These are phyloP conservation scores for Ondatra zibethicus DNA, from an alignment of 2,113 vertebrate species.

Conservation along the genomic window DNA sequence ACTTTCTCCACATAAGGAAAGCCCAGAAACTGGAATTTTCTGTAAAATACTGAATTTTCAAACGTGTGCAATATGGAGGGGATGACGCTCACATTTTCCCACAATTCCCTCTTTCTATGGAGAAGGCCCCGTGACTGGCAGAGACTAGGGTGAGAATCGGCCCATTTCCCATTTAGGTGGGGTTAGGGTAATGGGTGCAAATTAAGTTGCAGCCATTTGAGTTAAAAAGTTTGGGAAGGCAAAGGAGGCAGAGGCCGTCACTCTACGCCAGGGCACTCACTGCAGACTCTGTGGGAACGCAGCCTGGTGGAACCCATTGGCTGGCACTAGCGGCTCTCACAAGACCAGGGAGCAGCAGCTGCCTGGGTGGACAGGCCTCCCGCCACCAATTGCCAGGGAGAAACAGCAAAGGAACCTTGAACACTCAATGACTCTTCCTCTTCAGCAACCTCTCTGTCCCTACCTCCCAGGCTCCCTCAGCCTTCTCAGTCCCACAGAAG, in stretches of 20 bases:
- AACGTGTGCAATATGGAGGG: rapidly evolving
- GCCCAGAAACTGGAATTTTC: background rate
- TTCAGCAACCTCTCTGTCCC: background rate
- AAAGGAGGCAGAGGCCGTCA: background rate
- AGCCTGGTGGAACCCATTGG: background rate
- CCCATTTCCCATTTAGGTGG: background rate
- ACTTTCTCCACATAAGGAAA: background rate
- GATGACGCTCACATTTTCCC: background rate
- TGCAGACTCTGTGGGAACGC: background rate
- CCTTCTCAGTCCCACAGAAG: background rate
- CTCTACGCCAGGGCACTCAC: background rate
- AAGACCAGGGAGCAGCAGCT: background rate
- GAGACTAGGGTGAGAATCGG: background rate
- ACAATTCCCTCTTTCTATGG: background rate
- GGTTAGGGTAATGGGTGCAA: background rate
- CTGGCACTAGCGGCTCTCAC: background rate
- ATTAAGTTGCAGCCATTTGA: background rate
- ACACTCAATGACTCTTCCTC: background rate
- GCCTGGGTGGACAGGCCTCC: background rate
- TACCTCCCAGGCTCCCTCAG: background rate
- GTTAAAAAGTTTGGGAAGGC: background rate
- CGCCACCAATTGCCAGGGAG: background rate
- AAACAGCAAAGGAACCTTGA: background rate
- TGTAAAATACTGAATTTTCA: conserved; percentile 9
- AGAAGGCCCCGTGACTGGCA: background rate